Conservation (phyloP, 2,888 invertebrate species). For the Lasioglossum leucozonium region DNA sequence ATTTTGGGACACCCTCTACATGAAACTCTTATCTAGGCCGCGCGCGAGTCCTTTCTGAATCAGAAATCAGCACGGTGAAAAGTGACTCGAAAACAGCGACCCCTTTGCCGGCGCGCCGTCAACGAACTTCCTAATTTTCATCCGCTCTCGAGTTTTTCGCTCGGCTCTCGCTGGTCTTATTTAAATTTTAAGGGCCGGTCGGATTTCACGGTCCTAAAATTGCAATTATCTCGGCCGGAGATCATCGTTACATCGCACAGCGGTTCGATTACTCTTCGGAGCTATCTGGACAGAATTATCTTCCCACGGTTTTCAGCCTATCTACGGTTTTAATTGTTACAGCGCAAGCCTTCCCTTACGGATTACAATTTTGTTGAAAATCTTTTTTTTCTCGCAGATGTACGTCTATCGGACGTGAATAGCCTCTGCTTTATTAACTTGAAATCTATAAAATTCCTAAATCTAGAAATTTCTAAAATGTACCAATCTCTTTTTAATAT, state of each 20-base stretch:
- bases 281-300: neutral
- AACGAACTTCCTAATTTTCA: slow-evolving; percentile 25
- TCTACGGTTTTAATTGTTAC: neutral
- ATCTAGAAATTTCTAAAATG: too few relatives aligned
- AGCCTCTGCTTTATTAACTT: too few relatives aligned
- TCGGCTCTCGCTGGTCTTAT: neutral
- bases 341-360: neutral
- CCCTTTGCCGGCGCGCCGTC: slow-evolving; percentile 2
- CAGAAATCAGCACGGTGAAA: slow-evolving; percentile 37
- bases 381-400: too few relatives aligned
- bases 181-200: neutral
- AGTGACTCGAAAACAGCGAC: slow-evolving; percentile 28
- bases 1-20: too few relatives aligned
- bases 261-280: neutral
- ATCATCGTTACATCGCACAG: neutral
- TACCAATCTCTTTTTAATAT: too few relatives aligned
- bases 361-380: too few relatives aligned
- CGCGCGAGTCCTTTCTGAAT: slow-evolving; percentile 47
- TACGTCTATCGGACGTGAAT: too few relatives aligned
- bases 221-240: neutral
- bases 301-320: neutral
- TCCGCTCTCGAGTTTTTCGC: neutral
- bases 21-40: slow-evolving; percentile 34
- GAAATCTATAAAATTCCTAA: too few relatives aligned
- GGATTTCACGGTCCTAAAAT: slow-evolving; percentile 6